Evolutionary conservation across 2,888 invertebrate species (phyloP).

Genomic region (Hydrotaea cyrtoneurina): DNA sequence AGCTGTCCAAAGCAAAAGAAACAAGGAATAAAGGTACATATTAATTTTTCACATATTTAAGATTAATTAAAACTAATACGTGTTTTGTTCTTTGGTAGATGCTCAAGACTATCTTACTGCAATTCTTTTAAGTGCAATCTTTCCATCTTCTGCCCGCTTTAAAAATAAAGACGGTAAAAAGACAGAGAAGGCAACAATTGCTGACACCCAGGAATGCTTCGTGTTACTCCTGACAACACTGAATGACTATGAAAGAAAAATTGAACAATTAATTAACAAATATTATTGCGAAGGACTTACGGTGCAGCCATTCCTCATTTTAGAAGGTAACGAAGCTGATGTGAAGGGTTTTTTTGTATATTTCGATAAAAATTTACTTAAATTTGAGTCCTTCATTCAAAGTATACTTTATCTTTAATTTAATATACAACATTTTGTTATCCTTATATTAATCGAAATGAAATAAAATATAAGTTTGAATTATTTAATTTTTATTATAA

Average conservation of each 20-base stretch:
- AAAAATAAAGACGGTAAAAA: slow-evolving; percentile 48
- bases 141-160: slow-evolving; percentile 57
- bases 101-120: slow-evolving; percentile 44
- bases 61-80: background rate
- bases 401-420: too few relatives aligned
- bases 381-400: slow-evolving; percentile 44
- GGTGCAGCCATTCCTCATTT: slow-evolving; percentile 65
- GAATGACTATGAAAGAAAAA: slow-evolving; percentile 58
- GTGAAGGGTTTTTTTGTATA: slow-evolving; percentile 55
- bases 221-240: slow-evolving; percentile 56
- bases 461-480: too few relatives aligned
- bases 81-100: slow-evolving; percentile 12
- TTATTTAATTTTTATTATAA: too few relatives aligned
- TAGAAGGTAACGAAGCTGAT: slow-evolving; percentile 48
- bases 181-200: slow-evolving; percentile 57
- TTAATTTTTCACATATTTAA: background rate
- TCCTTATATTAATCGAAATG: too few relatives aligned
- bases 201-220: slow-evolving; percentile 64
- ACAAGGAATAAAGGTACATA: too few relatives aligned
- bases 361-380: slow-evolving; percentile 59
- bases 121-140: slow-evolving; percentile 55
- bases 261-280: slow-evolving; percentile 54
- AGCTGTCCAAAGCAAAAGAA: too few relatives aligned
- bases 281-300: slow-evolving; percentile 61
- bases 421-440: too few relatives aligned